phyloP scores from a whole-genome alignment of 2,888 invertebrate genomes.

The Nomada ruficornis region DNA sequence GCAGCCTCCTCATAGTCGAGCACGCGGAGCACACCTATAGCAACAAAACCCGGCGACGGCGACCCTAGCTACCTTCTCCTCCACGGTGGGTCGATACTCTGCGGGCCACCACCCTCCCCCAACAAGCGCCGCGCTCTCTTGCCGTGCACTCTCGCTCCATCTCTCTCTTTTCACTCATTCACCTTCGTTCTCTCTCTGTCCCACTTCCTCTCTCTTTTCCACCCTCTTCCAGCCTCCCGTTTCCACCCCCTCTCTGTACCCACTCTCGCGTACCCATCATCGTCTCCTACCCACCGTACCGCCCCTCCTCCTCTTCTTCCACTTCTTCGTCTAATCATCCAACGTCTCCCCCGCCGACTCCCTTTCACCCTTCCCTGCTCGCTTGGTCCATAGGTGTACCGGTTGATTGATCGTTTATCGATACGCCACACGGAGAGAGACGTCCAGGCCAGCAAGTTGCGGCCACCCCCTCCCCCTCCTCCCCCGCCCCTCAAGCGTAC shows the following conservation, averaged over 20 bases:
- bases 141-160: conserved; percentile 60
- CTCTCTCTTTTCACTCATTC: conserved; percentile 47
- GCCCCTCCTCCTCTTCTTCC: conserved; percentile 67
- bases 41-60: conserved; percentile 82
- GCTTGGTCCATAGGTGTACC: conserved; percentile 76
- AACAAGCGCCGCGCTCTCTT: conserved; percentile 67
- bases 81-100: conserved; percentile 83
- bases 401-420: conserved; percentile 83
- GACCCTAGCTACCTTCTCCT: conserved; percentile 81
- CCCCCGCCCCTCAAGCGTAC: conserved; percentile 66
- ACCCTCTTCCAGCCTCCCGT: conserved; percentile 57
- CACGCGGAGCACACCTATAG: conserved; percentile 79
- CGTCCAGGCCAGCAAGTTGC: conserved; percentile 69
- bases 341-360: conserved; percentile 55
- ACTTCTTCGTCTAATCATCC: conserved; percentile 66
- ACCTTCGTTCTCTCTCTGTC: conserved; percentile 53
- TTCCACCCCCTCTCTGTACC: conserved; percentile 67
- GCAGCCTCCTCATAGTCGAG: conserved; percentile 72
- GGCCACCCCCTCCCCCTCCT: conserved; percentile 65
- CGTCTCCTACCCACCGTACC: conserved; percentile 70
- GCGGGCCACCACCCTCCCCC: conserved; percentile 80
- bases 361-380: conserved; percentile 35
- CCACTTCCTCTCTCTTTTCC: conserved; percentile 48
- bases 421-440: conserved; percentile 71
- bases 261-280: conserved; percentile 75